Conservation (phyloP, 2,888 invertebrate genomes). For the Caenorhabditis uteleia region DNA sequence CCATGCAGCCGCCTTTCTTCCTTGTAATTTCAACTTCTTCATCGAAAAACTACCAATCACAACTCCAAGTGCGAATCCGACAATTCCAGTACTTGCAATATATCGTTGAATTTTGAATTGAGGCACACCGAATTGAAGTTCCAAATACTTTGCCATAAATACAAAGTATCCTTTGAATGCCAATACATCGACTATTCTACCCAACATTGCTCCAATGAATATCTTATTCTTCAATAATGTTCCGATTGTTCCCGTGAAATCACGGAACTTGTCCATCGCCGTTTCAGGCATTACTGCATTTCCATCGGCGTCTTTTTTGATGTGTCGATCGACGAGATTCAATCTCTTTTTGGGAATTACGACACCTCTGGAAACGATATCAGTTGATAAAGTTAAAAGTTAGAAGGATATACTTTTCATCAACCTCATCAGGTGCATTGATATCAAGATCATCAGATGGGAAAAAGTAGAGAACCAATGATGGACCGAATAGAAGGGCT, state of each 20-base stretch:
- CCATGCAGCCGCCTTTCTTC: constrained; percentile 40
- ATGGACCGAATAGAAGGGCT: constrained; percentile 51
- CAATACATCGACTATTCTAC: constrained; percentile 68
- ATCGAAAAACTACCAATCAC: constrained; percentile 54
- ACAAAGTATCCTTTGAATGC: constrained; percentile 69
- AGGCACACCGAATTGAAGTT: constrained; percentile 68
- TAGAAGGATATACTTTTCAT: constrained; percentile 15
- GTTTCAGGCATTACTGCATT: constrained; percentile 55
- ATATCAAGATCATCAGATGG: constrained; percentile 55
- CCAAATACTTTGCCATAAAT: constrained; percentile 68
- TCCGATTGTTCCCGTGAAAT: constrained; percentile 52
- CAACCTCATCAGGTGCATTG: constrained; percentile 28
- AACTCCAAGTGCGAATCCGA: constrained; percentile 61
- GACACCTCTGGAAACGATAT: constrained; percentile 15
- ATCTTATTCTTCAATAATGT: constrained; percentile 59
- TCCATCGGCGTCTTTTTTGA: constrained; percentile 51
- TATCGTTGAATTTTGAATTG: constrained; percentile 64
- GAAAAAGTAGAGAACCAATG: constrained; percentile 70
- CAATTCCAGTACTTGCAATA: constrained; percentile 60
- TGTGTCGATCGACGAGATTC: constrained; percentile 63
- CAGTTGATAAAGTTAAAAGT: neutral
- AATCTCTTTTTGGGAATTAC: constrained; percentile 45
- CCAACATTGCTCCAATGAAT: constrained; percentile 62
- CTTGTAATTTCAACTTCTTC: constrained; percentile 54
- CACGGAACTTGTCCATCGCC: constrained; percentile 44